phyloP scores from a whole-genome alignment of 2,888 invertebrate genomes.

The Koerneria pararmatus region DNA sequence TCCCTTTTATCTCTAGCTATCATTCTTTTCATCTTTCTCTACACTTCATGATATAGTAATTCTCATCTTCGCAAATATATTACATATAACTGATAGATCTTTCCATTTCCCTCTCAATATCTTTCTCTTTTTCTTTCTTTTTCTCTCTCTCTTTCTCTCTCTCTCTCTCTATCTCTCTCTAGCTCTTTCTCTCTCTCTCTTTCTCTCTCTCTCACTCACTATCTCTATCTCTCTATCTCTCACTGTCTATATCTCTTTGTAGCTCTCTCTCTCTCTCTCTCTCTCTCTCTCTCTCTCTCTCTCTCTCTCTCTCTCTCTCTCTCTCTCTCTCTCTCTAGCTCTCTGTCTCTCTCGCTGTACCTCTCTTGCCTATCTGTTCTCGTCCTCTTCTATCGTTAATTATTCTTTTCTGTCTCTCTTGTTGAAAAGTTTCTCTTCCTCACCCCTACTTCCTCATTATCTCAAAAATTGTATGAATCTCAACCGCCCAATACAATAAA shows the following conservation, averaged over 20 bases:
- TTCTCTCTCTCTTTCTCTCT: too few species aligned
- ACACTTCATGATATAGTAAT: too few species aligned
- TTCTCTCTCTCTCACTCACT: too few species aligned
- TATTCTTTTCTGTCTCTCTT: neutral
- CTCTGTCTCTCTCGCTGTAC: neutral
- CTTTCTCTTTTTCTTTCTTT: too few species aligned
- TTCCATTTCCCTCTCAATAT: too few species aligned
- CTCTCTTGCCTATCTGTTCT: neutral
- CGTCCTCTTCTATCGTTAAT: neutral
- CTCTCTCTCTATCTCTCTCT: too few species aligned
- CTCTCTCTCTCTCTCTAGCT: neutral
- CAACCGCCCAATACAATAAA: neutral
- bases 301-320: conserved; percentile 13
- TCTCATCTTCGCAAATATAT: too few species aligned
- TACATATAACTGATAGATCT: too few species aligned
- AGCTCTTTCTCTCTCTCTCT: too few species aligned
- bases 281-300: neutral
- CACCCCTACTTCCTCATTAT: neutral
- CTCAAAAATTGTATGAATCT: neutral
- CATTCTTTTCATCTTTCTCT: too few species aligned
- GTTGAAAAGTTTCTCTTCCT: neutral
- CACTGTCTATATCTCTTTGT: neutral
- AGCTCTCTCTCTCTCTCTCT: neutral
- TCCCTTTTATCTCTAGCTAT: too few species aligned
- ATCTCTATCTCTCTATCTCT: neutral